Percentiles rank a stretch among this genome's conserved stretches.
Evolutionary conservation across 1,140 invertebrate species (phyloP).

Genomic region (Drosophila sucinea): DNA sequence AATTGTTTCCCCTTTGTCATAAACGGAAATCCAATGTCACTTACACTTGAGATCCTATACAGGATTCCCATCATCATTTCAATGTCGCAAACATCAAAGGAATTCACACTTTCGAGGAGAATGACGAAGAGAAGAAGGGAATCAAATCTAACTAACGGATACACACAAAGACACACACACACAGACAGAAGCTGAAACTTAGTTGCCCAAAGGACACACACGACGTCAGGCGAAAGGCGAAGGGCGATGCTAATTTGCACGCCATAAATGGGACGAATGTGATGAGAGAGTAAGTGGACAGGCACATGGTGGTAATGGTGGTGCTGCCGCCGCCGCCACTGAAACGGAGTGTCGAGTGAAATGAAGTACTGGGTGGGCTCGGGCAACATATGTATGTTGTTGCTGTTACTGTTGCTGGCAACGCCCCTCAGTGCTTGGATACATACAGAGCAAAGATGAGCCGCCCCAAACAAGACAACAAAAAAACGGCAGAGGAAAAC

Average conservation of each 20-base stretch:
- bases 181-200: conserved; percentile 29
- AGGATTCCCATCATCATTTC: conserved; percentile 38
- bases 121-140: neutral
- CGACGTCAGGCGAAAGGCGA: conserved; percentile 33
- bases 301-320: conserved; percentile 32
- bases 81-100: conserved; percentile 31
- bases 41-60: conserved; percentile 68
- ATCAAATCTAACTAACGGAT: neutral
- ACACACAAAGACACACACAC: conserved; percentile 1
- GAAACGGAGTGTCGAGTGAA: conserved; percentile 21
- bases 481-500: neutral
- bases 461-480: conserved; percentile 1
- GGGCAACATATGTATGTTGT: conserved; percentile 6
- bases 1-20: neutral
- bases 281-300: conserved; percentile 50
- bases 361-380: conserved; percentile 41
- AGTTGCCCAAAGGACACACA: conserved; percentile 65
- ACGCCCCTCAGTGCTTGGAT: conserved; percentile 22
- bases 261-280: conserved; percentile 81
- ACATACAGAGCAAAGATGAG: conserved; percentile 1
- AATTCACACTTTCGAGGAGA: conserved; percentile 43
- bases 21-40: conserved; percentile 49
- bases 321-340: neutral
- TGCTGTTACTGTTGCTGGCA: neutral
- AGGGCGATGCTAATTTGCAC: conserved; percentile 76